Percentiles rank a stretch among this genome's conserved stretches.
Conservation (phyloP, 2,888 invertebrate species). For the Ethmia dodecea region DNA sequence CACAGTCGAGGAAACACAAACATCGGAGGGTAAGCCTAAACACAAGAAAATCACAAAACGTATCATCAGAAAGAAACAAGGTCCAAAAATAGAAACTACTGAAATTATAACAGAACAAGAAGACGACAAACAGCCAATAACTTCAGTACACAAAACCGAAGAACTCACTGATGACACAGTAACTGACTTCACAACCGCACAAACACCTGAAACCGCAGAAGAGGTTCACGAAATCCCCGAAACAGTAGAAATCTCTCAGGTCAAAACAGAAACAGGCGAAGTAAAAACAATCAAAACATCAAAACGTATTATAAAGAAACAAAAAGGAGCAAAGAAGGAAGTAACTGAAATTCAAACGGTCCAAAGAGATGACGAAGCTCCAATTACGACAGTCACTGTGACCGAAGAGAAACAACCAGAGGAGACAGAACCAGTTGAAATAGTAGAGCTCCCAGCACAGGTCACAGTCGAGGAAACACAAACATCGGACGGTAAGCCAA, state of each 20-base stretch:
- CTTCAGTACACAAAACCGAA: conserved; percentile 25
- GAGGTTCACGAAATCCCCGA: conserved; percentile 5
- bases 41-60: conserved; percentile 29
- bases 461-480: conserved; percentile 15
- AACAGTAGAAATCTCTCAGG: not conserved
- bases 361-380: conserved; percentile 28
- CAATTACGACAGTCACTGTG: conserved; percentile 30
- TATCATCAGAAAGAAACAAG: conserved; percentile 32
- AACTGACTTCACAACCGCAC: conserved; percentile 16
- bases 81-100: conserved; percentile 38
- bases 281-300: conserved; percentile 33
- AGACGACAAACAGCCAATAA: conserved; percentile 22
- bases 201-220: conserved; percentile 23
- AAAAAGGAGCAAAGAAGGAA: conserved; percentile 25
- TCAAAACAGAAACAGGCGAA: conserved; percentile 42
- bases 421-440: conserved; percentile 19
- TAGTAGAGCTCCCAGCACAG: conserved; percentile 23
- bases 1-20: conserved; percentile 21
- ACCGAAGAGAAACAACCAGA: conserved; percentile 16
- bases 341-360: conserved; percentile 26
- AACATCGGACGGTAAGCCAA: conserved; percentile 18
- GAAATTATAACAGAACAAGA: conserved; percentile 23
- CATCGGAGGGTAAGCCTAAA: conserved; percentile 33
- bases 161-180: conserved; percentile 24
- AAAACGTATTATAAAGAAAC: conserved; percentile 29